These are phyloP conservation scores for Epinotia bilunana DNA, from an alignment of 2,888 invertebrate species.

Conservation along the genomic window DNA sequence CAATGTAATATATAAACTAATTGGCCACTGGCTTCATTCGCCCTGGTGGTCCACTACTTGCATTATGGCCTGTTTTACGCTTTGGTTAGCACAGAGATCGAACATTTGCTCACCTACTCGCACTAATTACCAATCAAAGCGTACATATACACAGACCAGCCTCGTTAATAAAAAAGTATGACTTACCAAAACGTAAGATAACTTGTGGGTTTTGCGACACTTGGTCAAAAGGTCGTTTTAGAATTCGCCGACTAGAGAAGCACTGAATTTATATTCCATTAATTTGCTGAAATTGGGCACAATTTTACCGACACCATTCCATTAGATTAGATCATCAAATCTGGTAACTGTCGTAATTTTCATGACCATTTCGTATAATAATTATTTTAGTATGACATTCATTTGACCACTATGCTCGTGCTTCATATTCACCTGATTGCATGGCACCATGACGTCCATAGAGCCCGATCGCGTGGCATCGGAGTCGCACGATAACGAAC, in stretches of 20 bases:
- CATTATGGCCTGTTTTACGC: no score
- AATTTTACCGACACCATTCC: constrained; percentile 9
- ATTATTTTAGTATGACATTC: constrained; percentile 24
- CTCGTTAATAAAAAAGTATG: no score
- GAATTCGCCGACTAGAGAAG: neutral
- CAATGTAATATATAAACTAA: no score
- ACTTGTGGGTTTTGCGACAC: no score
- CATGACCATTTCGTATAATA: constrained; percentile 4
- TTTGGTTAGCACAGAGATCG: no score
- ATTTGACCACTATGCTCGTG: constrained; percentile 47
- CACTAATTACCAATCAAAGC: no score
- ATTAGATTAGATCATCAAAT: constrained; percentile 24
- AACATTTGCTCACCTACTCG: no score
- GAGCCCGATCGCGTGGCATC: constrained; percentile 62
- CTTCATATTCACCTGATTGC: constrained; percentile 62
- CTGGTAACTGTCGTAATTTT: constrained; percentile 17
- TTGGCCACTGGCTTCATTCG: no score
- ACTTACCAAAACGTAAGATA: no score
- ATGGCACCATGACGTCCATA: constrained; percentile 67
- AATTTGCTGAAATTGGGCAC: constrained; percentile 3
- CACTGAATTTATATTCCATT: neutral
- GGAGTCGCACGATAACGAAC: constrained; percentile 76
- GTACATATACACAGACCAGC: no score
- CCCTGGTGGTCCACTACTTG: no score
- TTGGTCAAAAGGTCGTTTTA: no score